phyloP scores from a whole-genome alignment of 2,797 vertebrate genomes.

The Neosilurus mollespiculum region DNA sequence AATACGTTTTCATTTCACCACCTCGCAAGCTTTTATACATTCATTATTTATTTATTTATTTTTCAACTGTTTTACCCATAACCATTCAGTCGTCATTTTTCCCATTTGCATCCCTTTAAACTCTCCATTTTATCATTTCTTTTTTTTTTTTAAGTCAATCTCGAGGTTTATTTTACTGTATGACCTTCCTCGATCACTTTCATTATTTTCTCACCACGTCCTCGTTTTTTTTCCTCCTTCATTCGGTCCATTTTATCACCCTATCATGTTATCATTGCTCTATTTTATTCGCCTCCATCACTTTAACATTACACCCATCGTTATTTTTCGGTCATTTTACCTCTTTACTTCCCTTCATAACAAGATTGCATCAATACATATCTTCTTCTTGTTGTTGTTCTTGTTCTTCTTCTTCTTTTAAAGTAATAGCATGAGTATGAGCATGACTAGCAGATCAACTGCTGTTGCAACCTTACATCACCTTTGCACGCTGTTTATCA shows the following conservation, averaged over 20 bases:
- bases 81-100: background rate
- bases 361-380: background rate
- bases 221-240: too few species aligned
- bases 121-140: background rate
- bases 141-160: too few species aligned
- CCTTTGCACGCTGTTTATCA: background rate
- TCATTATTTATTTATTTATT: background rate
- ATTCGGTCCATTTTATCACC: background rate
- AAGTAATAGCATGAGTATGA: background rate
- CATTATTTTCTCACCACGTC: background rate
- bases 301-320: constrained; percentile 17
- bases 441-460: too few species aligned
- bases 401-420: too few species aligned
- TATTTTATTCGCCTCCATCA: background rate
- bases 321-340: constrained; percentile 8
- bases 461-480: background rate
- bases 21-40: constrained; percentile 3
- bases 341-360: background rate
- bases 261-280: background rate
- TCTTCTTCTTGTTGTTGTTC: too few species aligned
- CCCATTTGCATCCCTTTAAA: background rate
- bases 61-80: background rate
- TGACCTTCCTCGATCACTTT: constrained; percentile 1
- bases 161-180: background rate
- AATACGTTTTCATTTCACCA: constrained; percentile 17